Percentiles rank a stretch among this genome's conserved stretches.
phyloP scores from a whole-genome alignment of 2,888 invertebrate species.

The Thalpophila matura region DNA sequence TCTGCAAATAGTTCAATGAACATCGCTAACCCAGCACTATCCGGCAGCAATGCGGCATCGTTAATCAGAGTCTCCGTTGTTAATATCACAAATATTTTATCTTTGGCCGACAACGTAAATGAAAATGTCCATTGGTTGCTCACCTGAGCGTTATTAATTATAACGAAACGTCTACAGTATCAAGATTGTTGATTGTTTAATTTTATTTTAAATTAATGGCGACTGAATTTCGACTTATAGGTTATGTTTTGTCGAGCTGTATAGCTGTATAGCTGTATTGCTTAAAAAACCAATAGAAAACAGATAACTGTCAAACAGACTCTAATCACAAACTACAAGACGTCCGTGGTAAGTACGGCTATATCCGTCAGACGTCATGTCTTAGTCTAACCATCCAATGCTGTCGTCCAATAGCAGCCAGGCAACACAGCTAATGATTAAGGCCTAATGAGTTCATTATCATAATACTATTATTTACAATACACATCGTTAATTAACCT shows the following conservation, averaged over 20 bases:
- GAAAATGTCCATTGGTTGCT: slow-evolving; percentile 73
- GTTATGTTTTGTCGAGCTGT: slow-evolving; percentile 7
- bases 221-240: background rate
- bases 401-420: background rate
- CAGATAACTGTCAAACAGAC: background rate
- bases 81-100: slow-evolving; percentile 84
- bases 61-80: slow-evolving; percentile 79
- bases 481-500: slow-evolving; percentile 11
- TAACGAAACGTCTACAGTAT: slow-evolving; percentile 58
- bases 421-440: slow-evolving; percentile 6
- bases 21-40: slow-evolving; percentile 59
- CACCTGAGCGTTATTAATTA: slow-evolving; percentile 68
- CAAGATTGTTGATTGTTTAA: slow-evolving; percentile 51
- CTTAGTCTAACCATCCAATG: too few relatives aligned
- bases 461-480: slow-evolving; percentile 2
- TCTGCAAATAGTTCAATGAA: slow-evolving; percentile 10
- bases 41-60: slow-evolving; percentile 77
- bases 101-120: slow-evolving; percentile 72
- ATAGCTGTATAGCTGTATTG: too few relatives aligned
- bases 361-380: too few relatives aligned
- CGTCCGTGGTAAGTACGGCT: too few relatives aligned
- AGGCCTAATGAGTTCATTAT: background rate
- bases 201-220: slow-evolving; percentile 42
- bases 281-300: background rate
- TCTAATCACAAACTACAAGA: too few relatives aligned